Evolutionary conservation across 2,797 vertebrate genomes (phyloP).

Genomic region (Xenopus petersii): DNA sequence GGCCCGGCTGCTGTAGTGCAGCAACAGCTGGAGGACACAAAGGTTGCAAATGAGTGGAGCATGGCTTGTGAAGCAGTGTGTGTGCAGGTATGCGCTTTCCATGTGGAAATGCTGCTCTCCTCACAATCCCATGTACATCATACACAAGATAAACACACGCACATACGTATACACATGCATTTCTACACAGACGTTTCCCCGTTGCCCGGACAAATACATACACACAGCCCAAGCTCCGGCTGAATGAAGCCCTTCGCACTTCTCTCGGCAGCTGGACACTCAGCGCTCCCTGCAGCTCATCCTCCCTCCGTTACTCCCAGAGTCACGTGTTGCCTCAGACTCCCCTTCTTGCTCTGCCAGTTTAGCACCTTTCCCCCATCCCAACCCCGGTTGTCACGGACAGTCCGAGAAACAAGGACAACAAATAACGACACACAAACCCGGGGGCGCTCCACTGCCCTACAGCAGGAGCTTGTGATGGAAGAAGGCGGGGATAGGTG

Average conservation of each 20-base stretch:
- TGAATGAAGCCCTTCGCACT: slow-evolving; percentile 18
- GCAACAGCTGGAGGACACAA: too few species aligned
- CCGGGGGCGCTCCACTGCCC: slow-evolving; percentile 17
- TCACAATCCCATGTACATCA: too few species aligned
- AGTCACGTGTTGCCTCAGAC: slow-evolving; percentile 6
- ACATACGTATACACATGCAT: neutral
- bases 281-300: slow-evolving; percentile 22
- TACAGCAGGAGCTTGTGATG: slow-evolving; percentile 34
- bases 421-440: slow-evolving; percentile 11
- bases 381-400: slow-evolving; percentile 19
- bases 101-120: too few species aligned
- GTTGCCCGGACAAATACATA: slow-evolving; percentile 4
- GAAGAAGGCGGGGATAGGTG: slow-evolving; percentile 29
- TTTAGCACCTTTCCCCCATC: slow-evolving; percentile 20
- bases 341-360: neutral
- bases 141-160: too few species aligned
- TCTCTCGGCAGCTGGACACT: neutral
- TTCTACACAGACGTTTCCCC: neutral
- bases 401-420: slow-evolving; percentile 31
- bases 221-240: neutral
- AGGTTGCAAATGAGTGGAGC: too few species aligned
- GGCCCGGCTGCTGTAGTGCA: too few species aligned
- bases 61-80: too few species aligned
- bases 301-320: neutral
- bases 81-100: too few species aligned